These are phyloP conservation scores for Magallana angulata DNA, from an alignment of 1,140 invertebrate genomes.

Conservation along the genomic window DNA sequence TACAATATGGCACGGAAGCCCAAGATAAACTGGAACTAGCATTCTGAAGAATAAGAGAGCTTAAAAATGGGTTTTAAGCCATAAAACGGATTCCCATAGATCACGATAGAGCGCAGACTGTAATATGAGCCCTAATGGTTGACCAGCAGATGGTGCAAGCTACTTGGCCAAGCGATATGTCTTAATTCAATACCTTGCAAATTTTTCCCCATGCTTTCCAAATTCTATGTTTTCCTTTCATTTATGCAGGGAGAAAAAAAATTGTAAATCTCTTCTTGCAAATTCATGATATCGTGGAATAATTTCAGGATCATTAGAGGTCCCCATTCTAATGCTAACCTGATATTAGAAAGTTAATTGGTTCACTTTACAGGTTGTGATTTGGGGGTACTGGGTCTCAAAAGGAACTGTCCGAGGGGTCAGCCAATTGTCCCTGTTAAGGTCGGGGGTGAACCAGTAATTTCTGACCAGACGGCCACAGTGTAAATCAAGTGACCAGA, in stretches of 20 bases:
- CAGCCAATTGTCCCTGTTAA: constrained; percentile 28
- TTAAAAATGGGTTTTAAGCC: constrained; percentile 1
- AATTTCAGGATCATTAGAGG: constrained; percentile 18
- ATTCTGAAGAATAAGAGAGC: neutral
- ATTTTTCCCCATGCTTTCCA: too few relatives aligned
- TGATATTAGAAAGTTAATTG: constrained; percentile 21
- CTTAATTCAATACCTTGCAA: neutral
- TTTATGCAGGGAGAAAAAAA: neutral
- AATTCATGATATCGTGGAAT: constrained; percentile 26
- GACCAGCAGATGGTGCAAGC: constrained; percentile 20
- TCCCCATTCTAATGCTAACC: constrained; percentile 13
- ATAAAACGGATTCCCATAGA: constrained; percentile 8
- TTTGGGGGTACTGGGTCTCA: neutral
- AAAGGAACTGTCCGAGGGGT: constrained; percentile 15
- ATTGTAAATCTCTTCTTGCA: constrained; percentile 14
- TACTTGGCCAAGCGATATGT: neutral
- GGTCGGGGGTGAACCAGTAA: constrained; percentile 26
- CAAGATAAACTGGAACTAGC: neutral
- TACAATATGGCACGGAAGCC: neutral
- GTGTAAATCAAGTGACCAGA: constrained; percentile 20
- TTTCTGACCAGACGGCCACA: constrained; percentile 4
- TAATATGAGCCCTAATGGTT: neutral
- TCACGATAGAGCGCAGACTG: neutral
- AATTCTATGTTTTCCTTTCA: constrained; percentile 7
- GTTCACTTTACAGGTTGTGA: constrained; percentile 31